Base-by-base conservation (phyloP, 1,140 invertebrate species). In the Helicoverpa zea region DNA sequence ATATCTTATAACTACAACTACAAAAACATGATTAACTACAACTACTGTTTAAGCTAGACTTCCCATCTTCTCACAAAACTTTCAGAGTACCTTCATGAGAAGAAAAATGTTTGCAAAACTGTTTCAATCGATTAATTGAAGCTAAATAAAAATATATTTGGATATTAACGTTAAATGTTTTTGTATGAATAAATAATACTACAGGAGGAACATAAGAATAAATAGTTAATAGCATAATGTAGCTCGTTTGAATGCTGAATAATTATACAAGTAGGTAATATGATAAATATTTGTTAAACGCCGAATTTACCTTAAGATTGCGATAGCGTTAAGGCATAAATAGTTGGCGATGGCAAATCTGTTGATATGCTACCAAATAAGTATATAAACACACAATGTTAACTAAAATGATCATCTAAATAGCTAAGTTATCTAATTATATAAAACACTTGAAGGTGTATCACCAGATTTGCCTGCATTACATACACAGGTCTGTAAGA, bases 101-200 rank as follows among this genome's bases (percentile, higher is more conserved):
- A 95, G 93, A 95, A 95, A 94, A 95, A 95, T 95, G 93, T 95
- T 95, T 95, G 93, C 93, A 95, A 94, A 95, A 95, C 94, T 95
- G 94, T 95, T 93, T 88, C 84, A 82, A 89, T 90, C 80, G 63
- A 84, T 88, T 88, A 85, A 87, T 88, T 90, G 86, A 94, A 91
- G 91, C 92, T 92, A 93, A 93, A 91, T 90, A 89, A 91, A 43
- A 91, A 87, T 75, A 85, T 83, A 75, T 81, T 84, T 75, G 79
- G 58, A 86, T 82, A 58, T 85, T 79, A 74, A 86, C 72, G 79
- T 74, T 83, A 77, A 86, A 81, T 81, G 75, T 83, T 83, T 84
- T 66, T 81, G 74, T 83, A 86, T 84, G 76, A 88, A 84, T 84
- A 82, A 84, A 86, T 83, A 83, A 80, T 81, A 85, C 86, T 88